phyloP scores from a whole-genome alignment of 2,113 vertebrate species.

The Ictalurus furcatus region DNA sequence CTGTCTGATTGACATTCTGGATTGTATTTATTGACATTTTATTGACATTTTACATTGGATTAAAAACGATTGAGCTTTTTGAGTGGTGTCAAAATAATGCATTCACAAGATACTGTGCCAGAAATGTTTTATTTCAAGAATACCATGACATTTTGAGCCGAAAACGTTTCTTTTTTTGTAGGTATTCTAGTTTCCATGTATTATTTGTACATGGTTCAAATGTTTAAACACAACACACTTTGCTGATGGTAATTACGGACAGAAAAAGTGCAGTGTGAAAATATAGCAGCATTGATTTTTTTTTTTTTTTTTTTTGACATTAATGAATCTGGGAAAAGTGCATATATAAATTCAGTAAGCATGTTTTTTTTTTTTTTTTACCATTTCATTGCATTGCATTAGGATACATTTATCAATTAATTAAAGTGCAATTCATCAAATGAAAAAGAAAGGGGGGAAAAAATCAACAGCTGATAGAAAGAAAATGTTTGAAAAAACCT shows the following conservation, averaged over 20 bases:
- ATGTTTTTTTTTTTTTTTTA: background rate
- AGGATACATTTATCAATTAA: conserved; percentile 41
- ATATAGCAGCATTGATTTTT: conserved; percentile 25
- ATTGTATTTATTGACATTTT: too few species aligned
- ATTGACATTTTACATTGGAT: too few species aligned
- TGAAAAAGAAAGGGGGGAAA: conserved; percentile 10
- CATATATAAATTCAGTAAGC: conserved; percentile 29
- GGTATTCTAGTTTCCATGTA: background rate
- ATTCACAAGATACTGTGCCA: background rate
- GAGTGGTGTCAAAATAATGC: background rate
- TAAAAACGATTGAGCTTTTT: background rate
- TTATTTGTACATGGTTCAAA: conserved; percentile 6
- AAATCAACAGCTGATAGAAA: conserved; percentile 18
- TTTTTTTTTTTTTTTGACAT: background rate
- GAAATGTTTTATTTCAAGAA: conserved; percentile 34
- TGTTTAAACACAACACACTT: conserved; percentile 21
- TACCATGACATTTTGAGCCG: conserved; percentile 12
- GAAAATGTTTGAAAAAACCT: background rate
- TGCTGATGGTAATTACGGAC: conserved; percentile 29
- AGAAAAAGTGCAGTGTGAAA: conserved; percentile 35
- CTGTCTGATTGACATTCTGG: background rate
- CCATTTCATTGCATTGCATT: background rate
- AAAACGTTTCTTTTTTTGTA: conserved; percentile 7
- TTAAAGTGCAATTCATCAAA: conserved; percentile 44
- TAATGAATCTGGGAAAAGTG: conserved; percentile 12